These are phyloP conservation scores for Danio kyathit DNA, from an alignment of 2,797 vertebrate genomes.

Conservation along the genomic window DNA sequence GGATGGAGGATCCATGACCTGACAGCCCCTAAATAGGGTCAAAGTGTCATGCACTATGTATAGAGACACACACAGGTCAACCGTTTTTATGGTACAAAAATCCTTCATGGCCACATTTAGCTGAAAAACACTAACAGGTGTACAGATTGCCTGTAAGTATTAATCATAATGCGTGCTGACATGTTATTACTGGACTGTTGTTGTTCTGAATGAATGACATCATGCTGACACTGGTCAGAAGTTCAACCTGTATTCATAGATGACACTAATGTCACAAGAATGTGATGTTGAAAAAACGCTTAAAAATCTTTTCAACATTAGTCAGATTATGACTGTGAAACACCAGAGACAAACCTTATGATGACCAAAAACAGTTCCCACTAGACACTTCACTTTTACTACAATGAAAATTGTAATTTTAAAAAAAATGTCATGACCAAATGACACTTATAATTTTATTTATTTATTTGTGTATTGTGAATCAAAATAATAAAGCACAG, in stretches of 20 bases:
- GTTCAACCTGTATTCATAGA: background rate
- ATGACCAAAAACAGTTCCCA: background rate
- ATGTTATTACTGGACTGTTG: slow-evolving; percentile 1
- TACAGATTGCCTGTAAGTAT: slow-evolving; percentile 5
- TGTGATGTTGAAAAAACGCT: slow-evolving; percentile 2
- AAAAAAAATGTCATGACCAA: too few relatives aligned
- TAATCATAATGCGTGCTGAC: background rate
- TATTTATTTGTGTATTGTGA: too few relatives aligned
- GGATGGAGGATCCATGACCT: slow-evolving; percentile 19
- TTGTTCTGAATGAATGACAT: background rate
- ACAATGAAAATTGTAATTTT: too few relatives aligned
- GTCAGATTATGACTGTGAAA: slow-evolving; percentile 13
- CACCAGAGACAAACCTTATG: slow-evolving; percentile 4
- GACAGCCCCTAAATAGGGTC: background rate
- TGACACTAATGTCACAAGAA: background rate
- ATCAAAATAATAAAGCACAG: too few relatives aligned
- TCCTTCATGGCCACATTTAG: slow-evolving; percentile 8
- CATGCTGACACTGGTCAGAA: slow-evolving; percentile 14
- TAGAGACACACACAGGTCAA: background rate
- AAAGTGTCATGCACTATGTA: slow-evolving; percentile 10
- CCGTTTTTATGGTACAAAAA: slow-evolving; percentile 12
- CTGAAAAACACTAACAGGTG: slow-evolving; percentile 20
- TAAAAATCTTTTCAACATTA: background rate
- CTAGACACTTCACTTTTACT: too few relatives aligned
- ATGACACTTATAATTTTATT: too few relatives aligned